These are phyloP conservation scores for Morelia viridis DNA, from an alignment of 2,797 vertebrate species.

Conservation along the genomic window DNA sequence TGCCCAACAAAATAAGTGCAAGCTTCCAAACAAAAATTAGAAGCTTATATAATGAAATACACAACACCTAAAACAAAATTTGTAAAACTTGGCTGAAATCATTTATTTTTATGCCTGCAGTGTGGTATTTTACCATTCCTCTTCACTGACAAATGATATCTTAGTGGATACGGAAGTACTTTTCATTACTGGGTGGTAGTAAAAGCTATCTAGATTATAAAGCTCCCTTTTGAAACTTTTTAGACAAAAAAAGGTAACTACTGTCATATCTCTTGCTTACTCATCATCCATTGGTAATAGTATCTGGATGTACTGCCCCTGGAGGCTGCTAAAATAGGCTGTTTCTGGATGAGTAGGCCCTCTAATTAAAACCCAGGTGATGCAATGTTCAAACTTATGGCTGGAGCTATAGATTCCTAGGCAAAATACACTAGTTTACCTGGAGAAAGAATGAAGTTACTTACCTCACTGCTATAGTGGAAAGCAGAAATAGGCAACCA, in stretches of 20 bases:
- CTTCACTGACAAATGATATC: neutral
- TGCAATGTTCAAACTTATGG: neutral
- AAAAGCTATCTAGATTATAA: neutral
- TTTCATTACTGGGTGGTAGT: neutral
- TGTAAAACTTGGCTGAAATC: neutral
- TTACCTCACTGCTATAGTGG: neutral
- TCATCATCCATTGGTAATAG: neutral
- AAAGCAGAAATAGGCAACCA: neutral
- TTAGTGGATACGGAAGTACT: neutral
- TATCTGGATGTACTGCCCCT: neutral
- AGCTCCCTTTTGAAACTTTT: neutral
- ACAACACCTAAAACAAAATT: neutral
- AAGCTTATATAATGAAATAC: neutral
- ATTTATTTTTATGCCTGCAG: neutral
- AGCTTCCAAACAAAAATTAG: neutral
- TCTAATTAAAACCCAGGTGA: neutral
- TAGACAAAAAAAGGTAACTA: neutral
- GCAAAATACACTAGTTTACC: neutral
- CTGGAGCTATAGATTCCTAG: constrained; percentile 1
- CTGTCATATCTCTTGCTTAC: neutral
- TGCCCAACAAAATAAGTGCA: neutral
- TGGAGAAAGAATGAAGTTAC: neutral
- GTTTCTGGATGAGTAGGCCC: neutral
- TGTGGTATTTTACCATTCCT: neutral
- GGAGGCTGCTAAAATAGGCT: neutral